Percentiles rank a stretch among this genome's conserved stretches.
These are phyloP conservation scores for Linhomoeus sp. DNA, from an alignment of 2,888 invertebrate species.

Conservation along the genomic window DNA sequence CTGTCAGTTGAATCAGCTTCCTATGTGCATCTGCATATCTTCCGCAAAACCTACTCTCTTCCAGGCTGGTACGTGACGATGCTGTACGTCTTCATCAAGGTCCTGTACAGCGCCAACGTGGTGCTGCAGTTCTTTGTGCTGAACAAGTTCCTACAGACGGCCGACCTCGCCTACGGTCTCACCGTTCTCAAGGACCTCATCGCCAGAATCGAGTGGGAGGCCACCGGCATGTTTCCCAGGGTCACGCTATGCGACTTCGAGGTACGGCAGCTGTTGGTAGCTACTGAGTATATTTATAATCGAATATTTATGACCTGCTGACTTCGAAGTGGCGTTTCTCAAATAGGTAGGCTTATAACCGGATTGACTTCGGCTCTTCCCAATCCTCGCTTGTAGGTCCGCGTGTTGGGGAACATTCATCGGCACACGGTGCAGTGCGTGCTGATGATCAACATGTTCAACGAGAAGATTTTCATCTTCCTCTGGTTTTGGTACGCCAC, in stretches of 20 bases:
- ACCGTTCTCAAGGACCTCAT: slow-evolving; percentile 23
- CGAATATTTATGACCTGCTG: too few species aligned
- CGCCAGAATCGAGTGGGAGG: slow-evolving; percentile 27
- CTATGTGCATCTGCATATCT: too few species aligned
- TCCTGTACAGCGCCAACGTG: slow-evolving; percentile 23
- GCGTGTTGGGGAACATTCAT: slow-evolving; percentile 25
- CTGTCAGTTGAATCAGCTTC: too few species aligned
- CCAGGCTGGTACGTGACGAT: slow-evolving; percentile 28
- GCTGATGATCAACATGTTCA: slow-evolving; percentile 28
- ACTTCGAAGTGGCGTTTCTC: too few species aligned
- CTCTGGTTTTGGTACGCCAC: slow-evolving; percentile 27
- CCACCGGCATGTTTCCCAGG: slow-evolving; percentile 27
- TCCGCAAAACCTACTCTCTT: too few species aligned
- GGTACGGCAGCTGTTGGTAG: too few species aligned
- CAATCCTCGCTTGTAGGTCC: too few species aligned
- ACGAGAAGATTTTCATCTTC: slow-evolving; percentile 24
- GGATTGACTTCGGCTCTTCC: too few species aligned
- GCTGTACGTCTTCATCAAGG: slow-evolving; percentile 26
- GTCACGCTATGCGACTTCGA: slow-evolving; percentile 27
- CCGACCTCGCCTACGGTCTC: slow-evolving; percentile 25
- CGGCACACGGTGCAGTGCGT: slow-evolving; percentile 28
- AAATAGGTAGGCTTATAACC: too few species aligned
- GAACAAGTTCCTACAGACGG: slow-evolving; percentile 23
- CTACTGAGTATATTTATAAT: too few species aligned
- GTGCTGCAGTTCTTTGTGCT: slow-evolving; percentile 24